Evolutionary conservation across 2,797 vertebrate species (phyloP).

Genomic region (Arctocebus calabarensis): DNA sequence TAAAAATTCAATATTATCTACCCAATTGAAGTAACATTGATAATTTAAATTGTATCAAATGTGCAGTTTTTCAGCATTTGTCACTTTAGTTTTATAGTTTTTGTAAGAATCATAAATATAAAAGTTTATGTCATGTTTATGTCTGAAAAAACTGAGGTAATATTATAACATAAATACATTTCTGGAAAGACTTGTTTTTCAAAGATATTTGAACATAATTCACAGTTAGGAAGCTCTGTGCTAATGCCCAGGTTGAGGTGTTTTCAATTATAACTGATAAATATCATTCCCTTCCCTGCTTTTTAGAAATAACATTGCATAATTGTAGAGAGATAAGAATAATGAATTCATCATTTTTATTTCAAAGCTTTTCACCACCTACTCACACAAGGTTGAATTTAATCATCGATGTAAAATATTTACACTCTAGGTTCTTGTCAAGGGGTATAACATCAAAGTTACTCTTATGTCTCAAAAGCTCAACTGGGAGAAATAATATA

Average conservation of each 20-base stretch:
- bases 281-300: background rate
- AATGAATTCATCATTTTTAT: slow-evolving; percentile 24
- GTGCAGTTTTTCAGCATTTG: background rate
- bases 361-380: slow-evolving; percentile 33
- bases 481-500: background rate
- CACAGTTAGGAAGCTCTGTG: background rate
- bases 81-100: background rate
- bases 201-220: slow-evolving; percentile 31
- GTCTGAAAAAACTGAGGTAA: slow-evolving; percentile 30
- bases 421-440: background rate
- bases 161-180: background rate
- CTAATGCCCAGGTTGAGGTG: background rate
- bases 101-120: background rate
- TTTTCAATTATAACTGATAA: slow-evolving; percentile 45
- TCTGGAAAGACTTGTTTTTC: background rate
- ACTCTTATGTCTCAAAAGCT: background rate
- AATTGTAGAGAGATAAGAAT: slow-evolving; percentile 1
- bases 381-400: background rate
- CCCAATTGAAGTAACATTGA: background rate
- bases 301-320: slow-evolving; percentile 31
- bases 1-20: background rate
- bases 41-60: background rate
- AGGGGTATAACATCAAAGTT: background rate
- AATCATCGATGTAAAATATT: slow-evolving; percentile 23
- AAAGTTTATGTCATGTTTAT: background rate